Evolutionary conservation across 92 coral and sea anemone genomes (phyloP), one percentile per base, ranked within the genome.

Genomic region (Parazoanthus atlanticus): DNA sequence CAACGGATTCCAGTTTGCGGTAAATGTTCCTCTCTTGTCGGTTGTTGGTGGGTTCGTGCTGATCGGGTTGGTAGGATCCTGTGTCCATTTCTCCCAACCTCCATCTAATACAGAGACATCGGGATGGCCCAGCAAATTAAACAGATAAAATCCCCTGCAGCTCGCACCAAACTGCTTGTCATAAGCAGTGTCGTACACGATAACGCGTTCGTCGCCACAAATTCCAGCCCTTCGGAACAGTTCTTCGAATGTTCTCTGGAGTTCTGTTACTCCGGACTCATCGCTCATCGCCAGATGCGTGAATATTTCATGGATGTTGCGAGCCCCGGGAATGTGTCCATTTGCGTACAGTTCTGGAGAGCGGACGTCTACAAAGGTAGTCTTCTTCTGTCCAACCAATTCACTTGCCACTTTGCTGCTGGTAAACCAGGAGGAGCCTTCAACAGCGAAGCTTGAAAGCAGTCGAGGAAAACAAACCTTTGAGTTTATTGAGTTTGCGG

Each of bases 271-370:
- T 73, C 86, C 86, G 1, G 76, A 31, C 40, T 83, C 86, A 25
- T 83, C 86, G 34, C 86, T 83, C 86, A 26, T 67, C 58, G 86
- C 77, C 30, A 83, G 77, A 29, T 83, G 73, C 1, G 86, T 83
- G 40, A 83, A 83, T 12, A 83, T 66, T 73, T 83, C 86, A 33
- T 83, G 86, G 40, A 83, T 83, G 72, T 83, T 83, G 25, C 78
- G 73, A 83, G 86, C 86, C 49, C 86, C 86, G 6, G 86, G 86
- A 83, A 83, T 83, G 49, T 83, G 86, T 40, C 76, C 86, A n/a
- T 67, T 67, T 26, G 86, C 86, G 78, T 61, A 83, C 12, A 16
- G 11, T 83, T 69, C 77, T 11, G 86, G 86, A 8, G 77, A 36
- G 10, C 86, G 86, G n/a, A 67, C 86, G n/a, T 83, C 86, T 2